Base-by-base conservation (phyloP, 2,888 invertebrate species). In the Cataglyphis altisquamis region DNA sequence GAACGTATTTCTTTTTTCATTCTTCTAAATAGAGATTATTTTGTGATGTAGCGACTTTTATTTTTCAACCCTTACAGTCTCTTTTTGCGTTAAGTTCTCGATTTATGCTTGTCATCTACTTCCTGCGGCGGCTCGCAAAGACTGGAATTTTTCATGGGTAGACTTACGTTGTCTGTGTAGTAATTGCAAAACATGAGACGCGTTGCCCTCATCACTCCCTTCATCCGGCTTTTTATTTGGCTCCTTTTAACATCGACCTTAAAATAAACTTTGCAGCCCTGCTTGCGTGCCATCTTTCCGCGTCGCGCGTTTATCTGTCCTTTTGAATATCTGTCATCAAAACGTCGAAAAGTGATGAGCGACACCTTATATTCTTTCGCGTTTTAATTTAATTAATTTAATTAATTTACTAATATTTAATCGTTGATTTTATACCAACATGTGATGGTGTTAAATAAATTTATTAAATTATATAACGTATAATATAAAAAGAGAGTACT, bases 211-310 rank as follows among this genome's bases (percentile, higher is more conserved):
- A 68, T 70, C 81, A 82, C 85, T 62, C 87, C 89, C 86, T 83
- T 84, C 89, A 85, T 90, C 90, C 88, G 89, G 89, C 89, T 89
- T 90, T 91, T 89, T 88, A 90, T 88, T 88, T 89, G 87, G 85
- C 86, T 90, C 85, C 86, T 91, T 91, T 90, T 89, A 91, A 88
- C 82, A 87, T 86, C 91, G 87, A 90, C 91, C 91, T 91, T 89
- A 91, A 91, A 91, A 91, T 91, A 92, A 90, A 91, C 91, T 90
- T 88, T 84, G 84, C 83, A 83, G 89, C 84, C 82, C 85, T 68
- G 83, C 82, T 84, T 68, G 83, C 84, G 68, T 82, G 82, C 39
- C 85, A 73, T 73, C 48, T 72, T 52, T 78, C 67, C 57, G 32
- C 64, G 29, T 67, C 86, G 48, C 81, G 66, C 29, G 78, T 64